Base-by-base conservation (phyloP, 2,113 vertebrate genomes). In the Agapornis roseicollis region DNA sequence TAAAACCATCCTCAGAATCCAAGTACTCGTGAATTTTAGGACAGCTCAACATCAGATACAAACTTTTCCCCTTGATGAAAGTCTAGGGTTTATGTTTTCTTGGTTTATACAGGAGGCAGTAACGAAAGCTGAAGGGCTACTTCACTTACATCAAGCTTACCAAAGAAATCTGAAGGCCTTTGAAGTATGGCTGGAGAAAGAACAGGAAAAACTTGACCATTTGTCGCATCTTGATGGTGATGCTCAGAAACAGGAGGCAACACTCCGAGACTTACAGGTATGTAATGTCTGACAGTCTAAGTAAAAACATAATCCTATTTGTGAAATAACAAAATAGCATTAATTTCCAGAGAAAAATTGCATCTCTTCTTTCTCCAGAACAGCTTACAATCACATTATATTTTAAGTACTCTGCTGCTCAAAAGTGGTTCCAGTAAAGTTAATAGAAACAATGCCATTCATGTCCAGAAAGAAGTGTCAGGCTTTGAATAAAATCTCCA, bases 161-260 rank as follows among this genome's bases (percentile, higher is more conserved):
- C 99, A 99, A 97, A 98, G 98, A 78, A 98, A 98, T 28, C 91
- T 99, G 35, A 99, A 99, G 80, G 96, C 97, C 41, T 99, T 99
- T 98, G 99, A 99, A 96, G 97, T 98, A 79, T 99, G 99, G 99
- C 93, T 99, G 96, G 98, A 98, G 80, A 98, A 99, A 90, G 98
- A 99, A 81, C 98, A 98, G 90, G 98, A 99, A 73, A 98, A 98
- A 55, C 98, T 99, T 74, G 97, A 97, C 22, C 97, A 88, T 24
- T 97, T 98, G 39, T 98, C 98, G 11, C 98, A 98, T 79, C 97
- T 98, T 70, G 98, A 99, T 89, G 99, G 98, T 50, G 98, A 99
- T 17, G 93, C 97, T 19, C 98, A 98, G 33, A 97, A 98, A 35
- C 98, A 99, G 18, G 99, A 99, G 96, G 96, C 97, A 68, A 98